Evolutionary conservation across 2,888 invertebrate species (phyloP), one percentile per base, ranked within the genome.

Genomic region (Nephrotoma flavescens): DNA sequence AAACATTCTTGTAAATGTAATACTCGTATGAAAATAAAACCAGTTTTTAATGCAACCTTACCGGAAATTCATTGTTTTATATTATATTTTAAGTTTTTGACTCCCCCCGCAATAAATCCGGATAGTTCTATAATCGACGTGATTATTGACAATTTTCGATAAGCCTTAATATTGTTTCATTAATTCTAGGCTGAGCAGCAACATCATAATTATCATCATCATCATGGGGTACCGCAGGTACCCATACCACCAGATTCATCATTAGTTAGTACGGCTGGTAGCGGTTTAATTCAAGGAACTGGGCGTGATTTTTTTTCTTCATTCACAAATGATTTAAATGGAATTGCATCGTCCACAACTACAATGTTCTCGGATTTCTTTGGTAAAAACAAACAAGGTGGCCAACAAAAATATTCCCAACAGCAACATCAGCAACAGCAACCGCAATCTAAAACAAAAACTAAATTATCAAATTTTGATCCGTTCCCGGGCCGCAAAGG

Each of bases 351-450:
- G 0, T 97, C 98, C 88, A 98, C 98, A 0, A 95, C 97, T 15
- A 97, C 95, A 91, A 98, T 98, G 95, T 97, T 99, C 90, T 97
- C 97, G 87, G 98, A 97, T 91, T 94, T 99, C 89, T 98, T 99
- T 91, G 97, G 98, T 91, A 93, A 93, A 57, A 95, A 94, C n/a
- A 86, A 86, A 47, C 86, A 86, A 86, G 52, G 47, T 41, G 86
- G 86, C 0, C 86, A 45, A 86, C 86, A 86, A 86, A 87, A 83
- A 71, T 71, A 42, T 71, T 6, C 19, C 12, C 44, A 45, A 19
- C 52, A 71, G 5, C 89, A 89, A 71, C 89, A 89, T 87, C 88
- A 88, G n/a, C 90, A 89, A 83, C 90, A 90, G 52, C 89, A 89
- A 41, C 90, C 89, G 57, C 89, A 89, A 87, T 87, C 88, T 89